Base-by-base conservation (phyloP, 2,888 invertebrate genomes). In the Pteria penguin region DNA sequence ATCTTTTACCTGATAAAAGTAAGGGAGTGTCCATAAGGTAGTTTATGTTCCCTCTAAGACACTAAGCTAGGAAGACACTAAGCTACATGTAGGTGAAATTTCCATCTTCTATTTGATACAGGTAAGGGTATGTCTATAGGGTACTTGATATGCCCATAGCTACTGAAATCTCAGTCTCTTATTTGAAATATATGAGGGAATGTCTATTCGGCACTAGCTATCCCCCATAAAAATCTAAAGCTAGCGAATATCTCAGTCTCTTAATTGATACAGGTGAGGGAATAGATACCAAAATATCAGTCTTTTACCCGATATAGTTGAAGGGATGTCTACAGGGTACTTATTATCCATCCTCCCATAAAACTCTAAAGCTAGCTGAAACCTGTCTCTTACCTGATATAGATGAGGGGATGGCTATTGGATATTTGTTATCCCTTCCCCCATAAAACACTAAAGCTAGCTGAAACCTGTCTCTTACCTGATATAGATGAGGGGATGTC, bases 251-350 rank as follows among this genome's bases (percentile, higher is more conserved):
- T n/a, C 11, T 18, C n/a, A n/a, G 14, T 2, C 58, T 22, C 14
- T 58, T 26, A 58, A 14, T 22, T 14, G 4, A 8, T 5, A 58
- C 2, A 58, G n/a, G n/a, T n/a, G n/a, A n/a, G n/a, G n/a, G n/a
- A n/a, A n/a, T n/a, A n/a, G n/a, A n/a, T 58, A 2, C n/a, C n/a
- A n/a, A n/a, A n/a, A n/a, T n/a, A n/a, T n/a, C n/a, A 18, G 27
- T 60, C 4, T 29, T 33, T 54, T 92, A 95, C 95, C 97, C 93
- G n/a, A n/a, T n/a, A n/a, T n/a, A n/a, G n/a, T n/a, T n/a, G n/a
- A n/a, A n/a, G n/a, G n/a, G n/a, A n/a, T n/a, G n/a, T n/a, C n/a
- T 58, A 2, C 58, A 58, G 58, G 58, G 2, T 2, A 58, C 14
- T 14, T 2, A n/a, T 2, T 2, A 8, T 5, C 22, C 22, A 18